Conservation (phyloP, 1,140 invertebrate species). For the Scylla paramamosain region DNA sequence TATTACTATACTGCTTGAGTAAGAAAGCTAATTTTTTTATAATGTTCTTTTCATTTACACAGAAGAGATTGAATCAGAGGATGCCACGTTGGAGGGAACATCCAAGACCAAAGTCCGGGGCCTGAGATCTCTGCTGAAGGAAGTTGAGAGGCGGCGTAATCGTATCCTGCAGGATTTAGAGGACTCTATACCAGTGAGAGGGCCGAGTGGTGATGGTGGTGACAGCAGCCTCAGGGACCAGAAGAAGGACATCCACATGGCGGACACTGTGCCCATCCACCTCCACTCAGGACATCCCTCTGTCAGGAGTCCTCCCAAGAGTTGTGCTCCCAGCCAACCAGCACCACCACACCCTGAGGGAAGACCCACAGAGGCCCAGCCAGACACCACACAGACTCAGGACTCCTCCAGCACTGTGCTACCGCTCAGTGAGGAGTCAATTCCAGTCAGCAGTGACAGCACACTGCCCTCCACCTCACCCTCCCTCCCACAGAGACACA, state of each 20-base stretch:
- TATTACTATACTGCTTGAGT: not conserved
- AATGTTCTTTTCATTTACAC: not conserved
- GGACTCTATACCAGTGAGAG: not conserved
- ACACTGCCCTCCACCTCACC: not conserved
- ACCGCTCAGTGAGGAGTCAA: not conserved
- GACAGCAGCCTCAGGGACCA: not conserved
- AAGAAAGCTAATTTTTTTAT: not conserved
- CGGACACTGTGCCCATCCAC: constrained; percentile 21
- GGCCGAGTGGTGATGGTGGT: not conserved
- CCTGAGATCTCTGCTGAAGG: not conserved
- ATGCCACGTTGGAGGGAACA: not conserved
- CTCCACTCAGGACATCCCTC: not conserved
- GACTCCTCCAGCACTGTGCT: not conserved
- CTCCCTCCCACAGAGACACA: not conserved
- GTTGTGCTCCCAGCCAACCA: not conserved
- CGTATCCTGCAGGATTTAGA: constrained; percentile 3
- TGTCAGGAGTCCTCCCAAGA: not conserved
- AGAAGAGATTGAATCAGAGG: not conserved
- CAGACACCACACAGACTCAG: not conserved
- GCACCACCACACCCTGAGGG: not conserved
- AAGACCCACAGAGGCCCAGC: too few species aligned
- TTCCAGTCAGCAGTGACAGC: not conserved
- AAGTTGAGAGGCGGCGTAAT: not conserved
- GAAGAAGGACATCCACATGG: constrained; percentile 8
- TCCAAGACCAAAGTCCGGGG: not conserved